These are phyloP conservation scores for Palythoa grandis DNA, from an alignment of 92 coral and sea anemone genomes.

Conservation along the genomic window DNA sequence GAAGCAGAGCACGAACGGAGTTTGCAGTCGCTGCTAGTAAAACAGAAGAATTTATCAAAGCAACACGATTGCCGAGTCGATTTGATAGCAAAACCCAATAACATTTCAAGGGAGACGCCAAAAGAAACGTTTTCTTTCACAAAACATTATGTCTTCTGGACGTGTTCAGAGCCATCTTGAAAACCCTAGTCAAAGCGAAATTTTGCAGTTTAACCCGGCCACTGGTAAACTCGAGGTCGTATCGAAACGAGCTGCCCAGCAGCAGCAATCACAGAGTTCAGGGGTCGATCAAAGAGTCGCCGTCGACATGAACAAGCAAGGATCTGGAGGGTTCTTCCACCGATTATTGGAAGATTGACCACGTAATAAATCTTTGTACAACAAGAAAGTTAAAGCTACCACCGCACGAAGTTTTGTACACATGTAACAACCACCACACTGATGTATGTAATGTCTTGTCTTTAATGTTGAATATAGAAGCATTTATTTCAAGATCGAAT, in stretches of 20 bases:
- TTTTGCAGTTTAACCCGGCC: slow-evolving; percentile 73
- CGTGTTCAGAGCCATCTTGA: slow-evolving; percentile 54
- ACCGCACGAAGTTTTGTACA: too few species aligned
- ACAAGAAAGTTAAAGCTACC: too few species aligned
- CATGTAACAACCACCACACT: too few species aligned
- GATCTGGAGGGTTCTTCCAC: slow-evolving; percentile 72
- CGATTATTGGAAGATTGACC: background rate
- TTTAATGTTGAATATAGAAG: too few species aligned
- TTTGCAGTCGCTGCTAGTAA: background rate
- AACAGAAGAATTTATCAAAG: background rate
- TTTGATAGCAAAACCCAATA: too few species aligned
- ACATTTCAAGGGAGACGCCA: too few species aligned
- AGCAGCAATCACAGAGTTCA: slow-evolving; percentile 30
- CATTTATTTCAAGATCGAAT: too few species aligned
- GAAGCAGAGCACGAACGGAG: background rate
- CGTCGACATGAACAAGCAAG: slow-evolving; percentile 76
- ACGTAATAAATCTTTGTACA: too few species aligned
- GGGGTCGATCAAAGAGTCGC: slow-evolving; percentile 48
- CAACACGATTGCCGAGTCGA: too few species aligned
- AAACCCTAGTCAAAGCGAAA: slow-evolving; percentile 45
- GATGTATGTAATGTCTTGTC: too few species aligned
- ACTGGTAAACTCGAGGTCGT: slow-evolving; percentile 80
- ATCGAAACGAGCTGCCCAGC: slow-evolving; percentile 40
- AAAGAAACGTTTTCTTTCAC: background rate
- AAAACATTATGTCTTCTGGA: background rate